Evolutionary conservation across 2,113 vertebrate genomes (phyloP).

Genomic region (Orthonyx spaldingii): DNA sequence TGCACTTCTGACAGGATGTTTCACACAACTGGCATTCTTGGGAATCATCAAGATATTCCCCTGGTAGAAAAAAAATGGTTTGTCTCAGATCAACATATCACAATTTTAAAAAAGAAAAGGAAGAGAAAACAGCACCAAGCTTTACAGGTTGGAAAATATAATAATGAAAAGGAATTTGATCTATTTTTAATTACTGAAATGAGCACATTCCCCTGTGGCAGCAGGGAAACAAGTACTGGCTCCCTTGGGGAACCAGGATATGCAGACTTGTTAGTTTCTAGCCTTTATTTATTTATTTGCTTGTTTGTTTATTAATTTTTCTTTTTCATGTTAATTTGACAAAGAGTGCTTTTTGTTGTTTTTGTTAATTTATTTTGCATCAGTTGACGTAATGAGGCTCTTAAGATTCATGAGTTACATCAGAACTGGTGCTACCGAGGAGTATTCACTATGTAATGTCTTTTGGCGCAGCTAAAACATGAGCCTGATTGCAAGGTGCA

Average conservation of each 20-base stretch:
- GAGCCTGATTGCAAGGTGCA: background rate
- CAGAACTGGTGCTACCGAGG: background rate
- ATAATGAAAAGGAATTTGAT: background rate
- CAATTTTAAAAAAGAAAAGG: background rate
- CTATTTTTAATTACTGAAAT: background rate
- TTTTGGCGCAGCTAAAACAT: too few species aligned
- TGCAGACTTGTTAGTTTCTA: background rate
- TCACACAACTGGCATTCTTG: constrained; percentile 80
- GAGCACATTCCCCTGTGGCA: background rate
- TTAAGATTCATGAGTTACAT: background rate
- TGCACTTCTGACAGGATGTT: constrained; percentile 78
- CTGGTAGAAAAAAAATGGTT: background rate
- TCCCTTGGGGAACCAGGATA: background rate
- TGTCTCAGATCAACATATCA: background rate
- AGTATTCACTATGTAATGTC: background rate
- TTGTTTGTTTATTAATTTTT: background rate
- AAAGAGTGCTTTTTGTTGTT: background rate
- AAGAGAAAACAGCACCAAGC: background rate
- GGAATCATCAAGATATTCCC: constrained; percentile 70
- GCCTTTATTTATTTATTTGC: background rate
- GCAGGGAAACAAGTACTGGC: background rate
- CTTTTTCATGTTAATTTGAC: background rate
- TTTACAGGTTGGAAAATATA: background rate
- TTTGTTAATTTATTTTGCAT: background rate
- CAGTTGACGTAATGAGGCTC: background rate